phyloP scores from a whole-genome alignment of 2,113 vertebrate genomes.

The Ceyx melanurus region DNA sequence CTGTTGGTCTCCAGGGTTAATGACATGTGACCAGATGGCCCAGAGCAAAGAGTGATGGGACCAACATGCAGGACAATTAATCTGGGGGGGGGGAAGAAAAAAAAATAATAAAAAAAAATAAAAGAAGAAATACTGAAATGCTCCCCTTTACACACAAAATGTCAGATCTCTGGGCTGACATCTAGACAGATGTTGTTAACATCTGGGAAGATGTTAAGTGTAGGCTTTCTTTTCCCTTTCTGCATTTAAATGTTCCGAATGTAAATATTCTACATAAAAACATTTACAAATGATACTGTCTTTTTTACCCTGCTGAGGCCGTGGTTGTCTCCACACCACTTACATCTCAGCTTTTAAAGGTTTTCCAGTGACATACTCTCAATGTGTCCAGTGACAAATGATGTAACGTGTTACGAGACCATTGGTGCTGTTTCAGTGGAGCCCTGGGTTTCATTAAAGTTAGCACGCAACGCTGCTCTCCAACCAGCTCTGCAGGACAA shows the following conservation, averaged over 20 bases:
- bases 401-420: constrained; percentile 57
- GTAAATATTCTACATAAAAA: constrained; percentile 76
- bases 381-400: constrained; percentile 67
- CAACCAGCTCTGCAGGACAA: neutral
- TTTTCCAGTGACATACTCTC: constrained; percentile 59
- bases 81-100: neutral
- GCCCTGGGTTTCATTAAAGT: constrained; percentile 32
- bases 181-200: constrained; percentile 63
- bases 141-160: neutral
- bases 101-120: neutral
- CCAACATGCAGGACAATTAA: constrained; percentile 56
- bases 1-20: constrained; percentile 68
- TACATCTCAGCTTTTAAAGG: constrained; percentile 49
- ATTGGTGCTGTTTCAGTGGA: constrained; percentile 22
- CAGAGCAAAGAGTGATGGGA: constrained; percentile 74
- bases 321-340: constrained; percentile 51
- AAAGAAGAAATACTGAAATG: constrained; percentile 20
- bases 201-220: constrained; percentile 67
- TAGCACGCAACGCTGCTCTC: neutral
- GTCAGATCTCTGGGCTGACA: constrained; percentile 23
- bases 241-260: constrained; percentile 55
- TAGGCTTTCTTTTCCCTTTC: constrained; percentile 57
- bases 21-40: constrained; percentile 74
- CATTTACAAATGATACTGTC: constrained; percentile 61
- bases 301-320: constrained; percentile 44